Evolutionary conservation across 2,888 invertebrate species (phyloP).

Genomic region (Xylota sylvarum): DNA sequence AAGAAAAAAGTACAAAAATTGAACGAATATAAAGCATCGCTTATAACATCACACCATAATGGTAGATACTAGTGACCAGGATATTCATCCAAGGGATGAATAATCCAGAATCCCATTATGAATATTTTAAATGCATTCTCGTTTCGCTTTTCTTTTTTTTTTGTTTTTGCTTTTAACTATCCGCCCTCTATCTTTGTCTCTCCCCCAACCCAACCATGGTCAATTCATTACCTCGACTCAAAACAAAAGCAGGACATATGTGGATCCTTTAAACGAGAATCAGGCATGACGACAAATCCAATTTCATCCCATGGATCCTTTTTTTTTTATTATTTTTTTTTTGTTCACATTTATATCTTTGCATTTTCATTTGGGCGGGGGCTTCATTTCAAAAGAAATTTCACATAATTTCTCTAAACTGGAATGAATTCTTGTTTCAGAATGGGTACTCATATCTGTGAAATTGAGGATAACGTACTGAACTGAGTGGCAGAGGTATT

Average conservation of each 20-base stretch:
- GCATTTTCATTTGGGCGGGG: not conserved
- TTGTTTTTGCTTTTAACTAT: constrained; percentile 5
- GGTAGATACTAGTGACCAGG: constrained; percentile 33
- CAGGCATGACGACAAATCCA: constrained; percentile 27
- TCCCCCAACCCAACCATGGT: constrained; percentile 2
- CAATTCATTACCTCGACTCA: constrained; percentile 51
- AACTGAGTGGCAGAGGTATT: not conserved
- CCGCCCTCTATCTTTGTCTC: not conserved
- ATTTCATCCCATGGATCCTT: constrained; percentile 44
- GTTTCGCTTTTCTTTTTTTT: not conserved
- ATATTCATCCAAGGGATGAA: constrained; percentile 37
- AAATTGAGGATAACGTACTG: not conserved
- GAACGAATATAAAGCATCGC: constrained; percentile 40
- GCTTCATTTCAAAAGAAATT: constrained; percentile 33
- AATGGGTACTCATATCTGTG: not conserved
- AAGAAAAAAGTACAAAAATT: constrained; percentile 20
- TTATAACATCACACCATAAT: constrained; percentile 35
- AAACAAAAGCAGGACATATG: constrained; percentile 32
- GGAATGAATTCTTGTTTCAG: not conserved
- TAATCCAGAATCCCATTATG: constrained; percentile 61
- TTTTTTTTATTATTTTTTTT: not conserved
- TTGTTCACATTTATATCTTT: not conserved
- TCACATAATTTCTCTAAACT: constrained; percentile 30
- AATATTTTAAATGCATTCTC: constrained; percentile 63
- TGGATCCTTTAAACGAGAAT: not conserved